Percentiles rank a stretch among this genome's conserved stretches.
phyloP scores from a whole-genome alignment of 2,888 invertebrate genomes.

The Drosophila leonis region DNA sequence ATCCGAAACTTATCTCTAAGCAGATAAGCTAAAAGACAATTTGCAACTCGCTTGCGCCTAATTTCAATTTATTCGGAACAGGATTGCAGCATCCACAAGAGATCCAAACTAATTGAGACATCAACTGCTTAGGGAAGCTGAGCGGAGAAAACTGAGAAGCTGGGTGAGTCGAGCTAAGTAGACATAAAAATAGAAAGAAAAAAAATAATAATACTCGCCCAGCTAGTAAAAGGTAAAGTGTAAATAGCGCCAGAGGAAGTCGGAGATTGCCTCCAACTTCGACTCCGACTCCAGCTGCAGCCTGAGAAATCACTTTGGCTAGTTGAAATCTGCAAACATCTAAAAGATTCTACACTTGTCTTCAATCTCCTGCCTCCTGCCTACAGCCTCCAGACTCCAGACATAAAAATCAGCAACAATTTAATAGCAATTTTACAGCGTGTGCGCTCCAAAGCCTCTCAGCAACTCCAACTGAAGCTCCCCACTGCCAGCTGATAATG shows the following conservation, averaged over 20 bases:
- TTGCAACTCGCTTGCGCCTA: neutral
- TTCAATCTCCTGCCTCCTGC: neutral
- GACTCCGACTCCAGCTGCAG: neutral
- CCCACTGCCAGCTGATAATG: conserved; percentile 55
- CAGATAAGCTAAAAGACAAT: conserved; percentile 14
- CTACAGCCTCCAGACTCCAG: conserved; percentile 5
- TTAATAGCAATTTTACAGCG: conserved; percentile 78
- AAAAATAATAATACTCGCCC: conserved; percentile 12
- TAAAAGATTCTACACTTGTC: conserved; percentile 26
- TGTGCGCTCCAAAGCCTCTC: conserved; percentile 44
- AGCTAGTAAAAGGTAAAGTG: conserved; percentile 52
- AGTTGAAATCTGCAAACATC: conserved; percentile 17
- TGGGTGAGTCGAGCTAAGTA: conserved; percentile 36
- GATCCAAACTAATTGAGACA: conserved; percentile 73
- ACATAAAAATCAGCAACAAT: conserved; percentile 78
- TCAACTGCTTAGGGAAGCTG: conserved; percentile 40
- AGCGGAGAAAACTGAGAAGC: neutral
- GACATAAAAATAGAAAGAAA: conserved; percentile 50
- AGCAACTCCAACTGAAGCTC: conserved; percentile 4
- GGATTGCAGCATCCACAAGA: conserved; percentile 46
- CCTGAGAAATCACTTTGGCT: conserved; percentile 2
- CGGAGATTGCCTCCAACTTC: conserved; percentile 1
- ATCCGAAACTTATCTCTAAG: conserved; percentile 12
- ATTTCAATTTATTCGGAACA: neutral
- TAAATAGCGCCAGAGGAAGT: conserved; percentile 75